Evolutionary conservation across 2,888 invertebrate species (phyloP).

Genomic region (Muschampia plurimacula): DNA sequence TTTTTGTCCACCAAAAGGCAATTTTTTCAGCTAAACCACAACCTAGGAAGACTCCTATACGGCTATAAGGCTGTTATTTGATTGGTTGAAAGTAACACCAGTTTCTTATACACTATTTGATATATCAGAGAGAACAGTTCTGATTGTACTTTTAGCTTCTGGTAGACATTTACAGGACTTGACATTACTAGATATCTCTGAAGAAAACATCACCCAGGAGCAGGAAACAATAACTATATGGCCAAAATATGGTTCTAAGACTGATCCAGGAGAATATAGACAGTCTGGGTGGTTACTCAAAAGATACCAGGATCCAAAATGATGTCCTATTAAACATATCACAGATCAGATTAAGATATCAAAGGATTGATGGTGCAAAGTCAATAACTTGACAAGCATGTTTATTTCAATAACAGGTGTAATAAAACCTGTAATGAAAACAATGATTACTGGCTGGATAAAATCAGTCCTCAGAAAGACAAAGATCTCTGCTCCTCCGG

Average conservation of each 20-base stretch:
- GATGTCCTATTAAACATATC: neutral
- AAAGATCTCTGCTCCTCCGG: neutral
- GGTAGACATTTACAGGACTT: neutral
- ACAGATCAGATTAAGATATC: neutral
- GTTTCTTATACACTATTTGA: slow-evolving; percentile 1
- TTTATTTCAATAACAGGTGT: neutral
- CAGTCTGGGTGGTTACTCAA: neutral
- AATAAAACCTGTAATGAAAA: neutral
- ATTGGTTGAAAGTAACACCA: neutral
- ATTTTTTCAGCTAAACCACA: neutral
- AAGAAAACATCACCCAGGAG: neutral
- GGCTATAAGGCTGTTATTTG: neutral
- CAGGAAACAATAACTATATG: neutral
- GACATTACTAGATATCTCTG: neutral
- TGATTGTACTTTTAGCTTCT: neutral
- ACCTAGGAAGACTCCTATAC: neutral
- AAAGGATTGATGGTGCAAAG: neutral
- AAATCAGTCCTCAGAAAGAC: neutral
- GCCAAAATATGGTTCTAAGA: neutral
- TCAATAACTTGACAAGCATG: too few relatives aligned
- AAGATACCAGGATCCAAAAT: neutral
- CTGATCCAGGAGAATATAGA: neutral
- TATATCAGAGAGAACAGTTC: neutral
- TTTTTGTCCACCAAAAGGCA: neutral
- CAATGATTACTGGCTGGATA: neutral